Conservation (phyloP, 2,113 vertebrate genomes). For the Grallaria varia region DNA sequence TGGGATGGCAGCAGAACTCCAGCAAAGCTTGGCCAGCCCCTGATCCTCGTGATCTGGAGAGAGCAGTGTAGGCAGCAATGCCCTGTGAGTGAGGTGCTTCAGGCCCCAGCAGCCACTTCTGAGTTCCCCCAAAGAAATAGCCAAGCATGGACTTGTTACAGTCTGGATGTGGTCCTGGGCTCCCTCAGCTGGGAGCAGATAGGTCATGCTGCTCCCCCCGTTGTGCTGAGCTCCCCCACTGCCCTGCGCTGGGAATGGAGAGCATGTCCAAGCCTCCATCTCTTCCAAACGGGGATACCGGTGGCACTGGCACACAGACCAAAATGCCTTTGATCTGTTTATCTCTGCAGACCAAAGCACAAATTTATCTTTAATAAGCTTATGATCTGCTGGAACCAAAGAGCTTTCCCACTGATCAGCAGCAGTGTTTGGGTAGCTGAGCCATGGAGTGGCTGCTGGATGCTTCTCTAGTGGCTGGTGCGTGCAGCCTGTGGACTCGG, state of each 20-base stretch:
- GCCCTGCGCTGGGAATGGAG: not conserved
- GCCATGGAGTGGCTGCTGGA: fast-evolving
- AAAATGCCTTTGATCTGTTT: constrained; percentile 2
- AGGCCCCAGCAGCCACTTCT: not conserved
- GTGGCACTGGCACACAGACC: not conserved
- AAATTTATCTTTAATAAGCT: constrained; percentile 31
- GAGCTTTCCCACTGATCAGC: not conserved
- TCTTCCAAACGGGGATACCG: fast-evolving
- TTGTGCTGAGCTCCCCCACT: not conserved
- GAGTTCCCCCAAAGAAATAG: not conserved
- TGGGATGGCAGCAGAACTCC: not conserved
- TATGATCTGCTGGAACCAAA: not conserved
- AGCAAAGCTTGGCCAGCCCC: fast-evolving
- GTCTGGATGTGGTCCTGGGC: not conserved
- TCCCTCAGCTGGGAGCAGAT: not conserved
- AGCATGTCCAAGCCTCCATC: not conserved
- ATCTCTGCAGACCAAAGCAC: constrained; percentile 10
- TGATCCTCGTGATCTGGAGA: fast-evolving
- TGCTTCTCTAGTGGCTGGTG: not conserved
- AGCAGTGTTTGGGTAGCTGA: not conserved
- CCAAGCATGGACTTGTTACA: not conserved
- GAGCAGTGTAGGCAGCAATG: fast-evolving
- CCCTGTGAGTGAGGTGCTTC: not conserved
- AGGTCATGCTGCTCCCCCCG: not conserved
- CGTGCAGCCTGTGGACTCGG: fast-evolving